Conservation (phyloP, 2,888 invertebrate species). For the Spatulosminthurus flaviceps region DNA sequence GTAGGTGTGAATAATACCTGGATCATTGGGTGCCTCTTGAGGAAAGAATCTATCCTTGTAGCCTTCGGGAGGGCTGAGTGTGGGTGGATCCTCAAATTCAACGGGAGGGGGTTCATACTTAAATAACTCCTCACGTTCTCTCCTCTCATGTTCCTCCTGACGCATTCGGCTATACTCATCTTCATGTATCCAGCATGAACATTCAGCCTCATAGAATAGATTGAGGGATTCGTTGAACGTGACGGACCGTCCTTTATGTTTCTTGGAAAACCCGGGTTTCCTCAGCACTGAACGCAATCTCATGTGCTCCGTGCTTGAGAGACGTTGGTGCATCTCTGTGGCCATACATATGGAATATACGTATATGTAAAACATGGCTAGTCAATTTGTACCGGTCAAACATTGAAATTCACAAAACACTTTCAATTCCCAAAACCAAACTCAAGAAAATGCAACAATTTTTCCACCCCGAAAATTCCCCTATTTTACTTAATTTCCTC, state of each 20-base stretch:
- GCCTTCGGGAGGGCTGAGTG: slow-evolving; percentile 89
- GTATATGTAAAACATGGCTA: too few relatives aligned
- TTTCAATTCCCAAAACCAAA: too few relatives aligned
- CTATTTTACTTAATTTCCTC: too few relatives aligned
- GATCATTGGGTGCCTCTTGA: slow-evolving; percentile 61
- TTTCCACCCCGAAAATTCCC: too few relatives aligned
- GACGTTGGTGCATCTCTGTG: slow-evolving; percentile 62
- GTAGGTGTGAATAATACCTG: too few relatives aligned
- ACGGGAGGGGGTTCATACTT: slow-evolving; percentile 72
- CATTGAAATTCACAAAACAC: too few relatives aligned
- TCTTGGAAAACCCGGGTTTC: slow-evolving; percentile 76
- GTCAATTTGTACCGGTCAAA: too few relatives aligned
- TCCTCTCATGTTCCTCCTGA: slow-evolving; percentile 73
- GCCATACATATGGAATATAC: background rate
- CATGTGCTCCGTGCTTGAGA: slow-evolving; percentile 54
- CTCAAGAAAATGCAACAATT: too few relatives aligned
- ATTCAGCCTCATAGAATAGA: slow-evolving; percentile 91
- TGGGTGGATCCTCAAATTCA: slow-evolving; percentile 82
- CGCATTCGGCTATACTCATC: slow-evolving; percentile 81
- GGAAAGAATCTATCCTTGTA: slow-evolving; percentile 76
- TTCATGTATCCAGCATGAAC: slow-evolving; percentile 88
- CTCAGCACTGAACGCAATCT: slow-evolving; percentile 74
- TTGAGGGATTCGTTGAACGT: slow-evolving; percentile 89
- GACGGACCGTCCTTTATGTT: slow-evolving; percentile 78
- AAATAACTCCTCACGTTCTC: slow-evolving; percentile 67